Base-by-base conservation (phyloP, 2,113 vertebrate species). In the Ailurus styani region DNA sequence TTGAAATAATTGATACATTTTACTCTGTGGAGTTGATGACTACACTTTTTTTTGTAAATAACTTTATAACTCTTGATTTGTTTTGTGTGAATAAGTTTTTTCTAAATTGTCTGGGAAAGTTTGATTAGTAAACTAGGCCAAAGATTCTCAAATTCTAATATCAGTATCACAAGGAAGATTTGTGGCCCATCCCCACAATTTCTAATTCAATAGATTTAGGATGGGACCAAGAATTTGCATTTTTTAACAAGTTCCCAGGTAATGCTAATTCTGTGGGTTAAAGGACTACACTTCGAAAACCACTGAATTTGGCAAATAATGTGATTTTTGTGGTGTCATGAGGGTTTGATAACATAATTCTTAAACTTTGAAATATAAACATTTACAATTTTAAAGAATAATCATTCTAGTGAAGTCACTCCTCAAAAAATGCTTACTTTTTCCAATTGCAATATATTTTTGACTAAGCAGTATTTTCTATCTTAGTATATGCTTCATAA, bases 11-110 rank as follows among this genome's bases (percentile, higher is more conserved):
- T 25, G 18, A 88, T 70, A 45, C 94, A 34, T 31, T 92, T 70
- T 86, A 55, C 40, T 50, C 54, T 60, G 7, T 86, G 90, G 20
- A 87, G 25, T 93, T 70, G 31, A 64, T 85, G 31, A 52, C 27
- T 40, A 5, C 17, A 68, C 25, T 3, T 57, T 68, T 79, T 93
- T 79, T 73, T 34, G 5, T 83, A 94, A 81, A 72, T 62, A 91
- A 57, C 42, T 81, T 27, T 83, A 14, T 93, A 88, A n/a, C 37
- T 96, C 0, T 64, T 95, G 42, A 8, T 83, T 86, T 78, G 45
- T 90, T 96, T 96, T 83, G 42, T 91, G 72, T 95, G 37, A 77
- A 70, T 93, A 87, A 66, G 86, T 81, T 79, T 91, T 78, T 87
- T 84, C 40, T 93, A 31, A 90, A 55, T 87, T 73, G 7, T 88